These are phyloP conservation scores for Pollicipes pollicipes DNA, from an alignment of 1,140 invertebrate genomes.

Conservation along the genomic window DNA sequence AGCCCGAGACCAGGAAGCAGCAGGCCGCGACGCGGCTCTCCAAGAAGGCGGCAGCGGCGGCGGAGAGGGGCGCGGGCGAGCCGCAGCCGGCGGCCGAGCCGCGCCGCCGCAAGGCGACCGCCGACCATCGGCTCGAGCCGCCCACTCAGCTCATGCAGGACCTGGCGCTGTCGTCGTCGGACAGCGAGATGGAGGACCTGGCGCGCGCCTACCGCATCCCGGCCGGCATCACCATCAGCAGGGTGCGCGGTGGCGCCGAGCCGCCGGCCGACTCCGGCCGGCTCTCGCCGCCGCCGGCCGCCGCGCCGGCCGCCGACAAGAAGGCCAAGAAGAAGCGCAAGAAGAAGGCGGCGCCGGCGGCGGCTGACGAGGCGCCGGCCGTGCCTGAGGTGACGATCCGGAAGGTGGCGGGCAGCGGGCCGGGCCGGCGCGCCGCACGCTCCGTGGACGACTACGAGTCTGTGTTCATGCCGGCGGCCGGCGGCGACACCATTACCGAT, in stretches of 20 bases:
- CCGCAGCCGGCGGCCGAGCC: background rate
- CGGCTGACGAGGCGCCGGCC: background rate
- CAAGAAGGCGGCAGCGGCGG: background rate
- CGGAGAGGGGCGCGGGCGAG: no score
- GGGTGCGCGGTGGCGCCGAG: background rate
- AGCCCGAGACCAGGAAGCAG: background rate
- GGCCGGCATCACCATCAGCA: background rate
- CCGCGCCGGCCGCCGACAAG: background rate
- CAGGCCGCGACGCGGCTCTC: no score
- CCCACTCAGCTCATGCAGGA: slow-evolving; percentile 3
- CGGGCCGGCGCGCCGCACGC: background rate
- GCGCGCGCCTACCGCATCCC: slow-evolving; percentile 4
- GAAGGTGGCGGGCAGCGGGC: slow-evolving; percentile 16
- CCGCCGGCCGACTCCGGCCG: background rate
- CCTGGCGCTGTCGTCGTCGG: background rate
- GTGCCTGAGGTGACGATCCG: slow-evolving; percentile 19
- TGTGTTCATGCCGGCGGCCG: slow-evolving; percentile 2
- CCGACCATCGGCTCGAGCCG: background rate
- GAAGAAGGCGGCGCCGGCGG: slow-evolving; percentile 1
- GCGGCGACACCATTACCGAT: background rate
- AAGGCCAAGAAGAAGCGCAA: slow-evolving; percentile 5
- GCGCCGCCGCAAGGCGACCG: no score
- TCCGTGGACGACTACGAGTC: background rate
- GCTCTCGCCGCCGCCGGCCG: background rate
- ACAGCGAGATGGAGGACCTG: slow-evolving; percentile 3